phyloP scores from a whole-genome alignment of 2,113 vertebrate genomes.

The Pseudopodoces humilis region DNA sequence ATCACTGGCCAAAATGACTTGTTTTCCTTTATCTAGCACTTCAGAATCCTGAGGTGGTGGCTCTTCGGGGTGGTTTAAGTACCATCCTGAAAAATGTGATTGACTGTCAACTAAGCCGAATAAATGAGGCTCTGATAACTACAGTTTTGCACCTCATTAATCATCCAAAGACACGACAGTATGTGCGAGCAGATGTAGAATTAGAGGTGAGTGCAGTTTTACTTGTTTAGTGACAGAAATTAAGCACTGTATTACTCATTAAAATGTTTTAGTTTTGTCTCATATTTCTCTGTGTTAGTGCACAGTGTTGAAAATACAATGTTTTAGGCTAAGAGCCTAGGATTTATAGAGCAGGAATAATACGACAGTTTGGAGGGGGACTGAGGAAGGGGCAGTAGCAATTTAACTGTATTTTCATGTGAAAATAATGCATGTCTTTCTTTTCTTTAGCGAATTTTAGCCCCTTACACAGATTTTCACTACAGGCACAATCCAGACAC shows the following conservation, averaged over 20 bases:
- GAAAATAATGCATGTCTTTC: constrained; percentile 37
- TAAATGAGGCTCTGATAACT: constrained; percentile 97
- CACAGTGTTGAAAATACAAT: neutral
- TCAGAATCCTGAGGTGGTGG: constrained; percentile 97
- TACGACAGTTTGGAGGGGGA: neutral
- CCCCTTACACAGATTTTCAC: constrained; percentile 99
- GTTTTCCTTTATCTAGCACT: constrained; percentile 79
- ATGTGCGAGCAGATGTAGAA: constrained; percentile 92
- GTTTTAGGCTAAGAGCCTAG: neutral
- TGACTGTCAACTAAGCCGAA: constrained; percentile 95
- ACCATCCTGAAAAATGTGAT: constrained; percentile 98
- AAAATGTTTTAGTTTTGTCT: neutral
- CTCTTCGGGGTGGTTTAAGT: constrained; percentile 92
- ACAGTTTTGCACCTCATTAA: constrained; percentile 97
- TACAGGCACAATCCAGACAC: constrained; percentile 98
- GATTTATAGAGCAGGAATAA: neutral
- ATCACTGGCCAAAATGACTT: neutral
- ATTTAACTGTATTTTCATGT: neutral
- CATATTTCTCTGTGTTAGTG: neutral
- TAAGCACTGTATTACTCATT: neutral
- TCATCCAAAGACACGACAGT: constrained; percentile 95
- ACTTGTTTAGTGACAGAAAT: neutral
- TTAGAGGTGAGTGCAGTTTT: constrained; percentile 85
- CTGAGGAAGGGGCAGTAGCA: neutral
- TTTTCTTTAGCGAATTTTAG: constrained; percentile 90